Evolutionary conservation across 2,888 invertebrate species (phyloP), one percentile per base, ranked within the genome.

Genomic region (Lagria hirta): DNA sequence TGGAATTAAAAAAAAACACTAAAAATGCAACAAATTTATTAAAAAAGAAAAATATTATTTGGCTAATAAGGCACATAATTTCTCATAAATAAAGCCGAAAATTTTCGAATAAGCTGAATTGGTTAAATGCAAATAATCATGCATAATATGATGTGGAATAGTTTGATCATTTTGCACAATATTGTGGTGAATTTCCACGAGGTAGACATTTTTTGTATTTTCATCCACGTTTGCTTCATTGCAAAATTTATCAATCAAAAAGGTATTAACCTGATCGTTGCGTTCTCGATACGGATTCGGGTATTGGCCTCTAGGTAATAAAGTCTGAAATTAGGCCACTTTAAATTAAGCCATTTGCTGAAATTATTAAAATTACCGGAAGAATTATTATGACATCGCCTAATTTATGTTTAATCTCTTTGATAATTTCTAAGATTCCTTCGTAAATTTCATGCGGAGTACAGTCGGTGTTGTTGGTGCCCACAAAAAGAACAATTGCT

Each of bases 51-150:
- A 18, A 12, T 26, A 10, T 33, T 13, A 37, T 42, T 54, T 52
- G 12, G 51, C 36, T n/a, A 68, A 32, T 16, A 68, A 35, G 33
- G 60, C 54, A 37, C 65, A 62, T 36, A 71, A 49, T 48, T 68
- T 67, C 32, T 78, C 75, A 57, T 79, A 74, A 13, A 81, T 74
- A 16, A 77, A 76, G 40, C 71, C 73, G 61, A 81, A 82, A 8
- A 76, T 74, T 66, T 82, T 82, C 42, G 73, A 70, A 63, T 84
- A 85, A 1, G 82, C 84, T 20, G 72, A 67, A 52, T 78, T 76
- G 1, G 83, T 82, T 16, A 84, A 69, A 65, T 84, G 84, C 6
- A 84, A 71, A 64, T 82, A 85, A 66, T 86, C 85, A 61, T 80
- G 77, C 80, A 85, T 78, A 55, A 84, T 78, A 43, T 75, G 74